A percentile compares a stretch with the other conserved stretches of the same genome.
These are phyloP conservation scores for Vireo griseus DNA, from an alignment of 2,797 vertebrate species.

Conservation along the genomic window DNA sequence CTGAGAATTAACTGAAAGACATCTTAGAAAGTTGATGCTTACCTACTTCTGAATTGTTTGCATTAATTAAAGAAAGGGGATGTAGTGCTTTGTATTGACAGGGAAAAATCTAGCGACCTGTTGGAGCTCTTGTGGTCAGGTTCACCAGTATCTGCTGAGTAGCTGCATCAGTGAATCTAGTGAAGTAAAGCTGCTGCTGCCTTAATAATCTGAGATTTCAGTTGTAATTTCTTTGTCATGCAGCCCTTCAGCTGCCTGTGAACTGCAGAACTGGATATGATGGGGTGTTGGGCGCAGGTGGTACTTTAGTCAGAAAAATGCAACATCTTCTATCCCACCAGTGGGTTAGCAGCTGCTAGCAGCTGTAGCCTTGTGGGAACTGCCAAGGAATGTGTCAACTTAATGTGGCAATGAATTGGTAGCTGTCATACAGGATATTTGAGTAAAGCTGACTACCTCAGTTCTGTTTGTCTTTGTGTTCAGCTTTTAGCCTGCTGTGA, in stretches of 20 bases:
- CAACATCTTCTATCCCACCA: background rate
- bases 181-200: slow-evolving; percentile 34
- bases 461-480: slow-evolving; percentile 32
- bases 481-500: slow-evolving; percentile 23
- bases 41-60: background rate
- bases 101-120: background rate
- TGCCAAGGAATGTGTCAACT: background rate
- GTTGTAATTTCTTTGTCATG: background rate
- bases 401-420: background rate
- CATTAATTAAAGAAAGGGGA: background rate
- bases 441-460: slow-evolving; percentile 61
- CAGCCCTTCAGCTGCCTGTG: background rate
- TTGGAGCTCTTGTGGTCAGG: background rate
- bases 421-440: background rate
- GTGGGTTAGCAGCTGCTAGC: background rate
- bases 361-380: background rate
- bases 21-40: background rate
- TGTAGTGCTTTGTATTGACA: background rate
- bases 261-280: background rate
- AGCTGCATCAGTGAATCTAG: background rate
- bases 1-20: background rate
- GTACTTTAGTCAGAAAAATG: background rate
- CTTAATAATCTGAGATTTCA: slow-evolving; percentile 52
- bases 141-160: background rate
- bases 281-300: fast-evolving